Conservation (phyloP, 2,113 vertebrate genomes). For the Junco hyemalis region DNA sequence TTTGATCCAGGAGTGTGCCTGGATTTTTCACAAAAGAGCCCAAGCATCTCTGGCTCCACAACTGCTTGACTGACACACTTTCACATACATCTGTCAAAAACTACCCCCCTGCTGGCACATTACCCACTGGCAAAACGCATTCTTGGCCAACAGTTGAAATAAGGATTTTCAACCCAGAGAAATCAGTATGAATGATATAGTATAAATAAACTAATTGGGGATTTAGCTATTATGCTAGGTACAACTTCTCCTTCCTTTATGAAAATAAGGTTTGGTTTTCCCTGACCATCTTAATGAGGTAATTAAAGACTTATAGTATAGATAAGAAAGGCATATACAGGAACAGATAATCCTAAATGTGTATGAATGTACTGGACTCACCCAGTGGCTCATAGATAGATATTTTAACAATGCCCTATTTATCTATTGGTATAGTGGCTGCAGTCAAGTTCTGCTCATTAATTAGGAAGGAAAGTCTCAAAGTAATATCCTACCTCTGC, state of each 20-base stretch:
- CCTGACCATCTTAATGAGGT: background rate
- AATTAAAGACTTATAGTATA: background rate
- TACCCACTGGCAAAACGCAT: background rate
- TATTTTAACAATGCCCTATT: background rate
- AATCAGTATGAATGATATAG: background rate
- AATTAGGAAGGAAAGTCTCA: background rate
- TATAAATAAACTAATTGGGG: background rate
- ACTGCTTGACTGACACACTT: background rate
- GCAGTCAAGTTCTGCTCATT: background rate
- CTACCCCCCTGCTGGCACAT: background rate
- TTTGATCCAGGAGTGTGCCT: background rate
- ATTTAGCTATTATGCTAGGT: background rate
- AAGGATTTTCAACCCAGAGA: background rate
- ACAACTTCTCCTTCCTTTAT: background rate
- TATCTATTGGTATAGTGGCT: background rate
- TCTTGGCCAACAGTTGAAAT: background rate
- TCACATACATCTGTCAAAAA: background rate
- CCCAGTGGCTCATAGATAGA: background rate
- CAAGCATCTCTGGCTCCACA: background rate
- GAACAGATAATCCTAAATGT: background rate
- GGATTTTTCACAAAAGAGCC: background rate
- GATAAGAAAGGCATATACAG: background rate
- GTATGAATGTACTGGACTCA: background rate
- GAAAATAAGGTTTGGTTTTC: background rate
- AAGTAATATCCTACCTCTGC: background rate